Evolutionary conservation across 2,797 vertebrate species (phyloP), one percentile per base, ranked within the genome.

Genomic region (Sebastes cheni): DNA sequence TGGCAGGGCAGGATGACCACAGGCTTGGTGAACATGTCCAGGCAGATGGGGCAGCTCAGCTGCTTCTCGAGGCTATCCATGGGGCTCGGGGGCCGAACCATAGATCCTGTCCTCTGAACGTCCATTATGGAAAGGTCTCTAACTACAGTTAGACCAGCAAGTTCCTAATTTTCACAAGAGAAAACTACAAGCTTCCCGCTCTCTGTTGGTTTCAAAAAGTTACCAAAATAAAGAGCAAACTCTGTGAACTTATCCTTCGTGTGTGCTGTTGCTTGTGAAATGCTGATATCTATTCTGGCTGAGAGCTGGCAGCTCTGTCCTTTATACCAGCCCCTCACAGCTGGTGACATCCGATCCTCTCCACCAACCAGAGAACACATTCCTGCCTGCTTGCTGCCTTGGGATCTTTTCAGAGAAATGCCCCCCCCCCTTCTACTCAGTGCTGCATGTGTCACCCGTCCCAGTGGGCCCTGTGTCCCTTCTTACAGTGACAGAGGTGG

Each of bases 21-120:
- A 0, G 96, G 96, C 67, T 96, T 97, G 87, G 95, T 96, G 86
- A 97, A 97, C 96, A 97, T 96, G 6, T 97, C 96, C 84, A 97
- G 92, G 91, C 96, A 97, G 87, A 97, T 96, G 52, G 96, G 96
- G 81, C 96, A 97, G 88, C 95, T 96, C 80, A 97, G 92, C 85
- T 97, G 96, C 87, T 96, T 96, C 92, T 96, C 96, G 20, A 97
- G 92, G 90, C 93, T 96, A 65, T 96, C 96, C 95, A 96, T 96
- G 50, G 96, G 95, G 92, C 89, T 95, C 23, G 95, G 89, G 22
- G 95, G 88, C 30, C 95, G 93, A 66, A 94, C 89, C 81, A 96
- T 81, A 8, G 95, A 94, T 76, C 95, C 90, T 72, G 93, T 92
- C 88, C 95, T 94, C 89, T 96, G 95, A 69, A 96, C 89, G 20